Evolutionary conservation across 1,140 invertebrate genomes (phyloP).

Genomic region (Rhagoletis pomonella): DNA sequence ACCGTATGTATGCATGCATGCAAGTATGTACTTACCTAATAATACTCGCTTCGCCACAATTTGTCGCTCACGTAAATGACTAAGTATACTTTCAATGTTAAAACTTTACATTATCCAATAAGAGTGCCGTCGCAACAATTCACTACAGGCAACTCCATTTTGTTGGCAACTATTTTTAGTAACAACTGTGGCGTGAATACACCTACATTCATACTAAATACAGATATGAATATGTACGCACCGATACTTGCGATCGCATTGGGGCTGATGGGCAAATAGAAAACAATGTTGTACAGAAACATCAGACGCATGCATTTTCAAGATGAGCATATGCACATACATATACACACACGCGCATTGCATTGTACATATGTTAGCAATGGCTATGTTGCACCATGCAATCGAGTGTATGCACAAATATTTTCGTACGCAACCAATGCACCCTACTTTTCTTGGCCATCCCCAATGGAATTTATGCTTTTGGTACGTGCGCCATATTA

Average conservation of each 20-base stretch:
- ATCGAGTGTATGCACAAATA: slow-evolving; percentile 38
- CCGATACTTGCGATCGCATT: background rate
- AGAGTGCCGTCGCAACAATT: background rate
- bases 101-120: slow-evolving; percentile 33
- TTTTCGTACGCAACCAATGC: background rate
- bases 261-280: slow-evolving; percentile 19
- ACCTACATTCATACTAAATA: background rate
- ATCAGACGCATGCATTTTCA: slow-evolving; percentile 10
- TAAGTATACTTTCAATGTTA: background rate
- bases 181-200: slow-evolving; percentile 27
- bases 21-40: background rate
- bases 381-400: slow-evolving; percentile 35
- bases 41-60: slow-evolving; percentile 17
- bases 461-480: slow-evolving; percentile 52
- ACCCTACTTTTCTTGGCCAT: slow-evolving; percentile 44
- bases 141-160: slow-evolving; percentile 14
- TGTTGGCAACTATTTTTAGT: slow-evolving; percentile 52
- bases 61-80: slow-evolving; percentile 31
- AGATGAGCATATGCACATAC: background rate
- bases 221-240: background rate
- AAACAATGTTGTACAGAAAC: slow-evolving; percentile 10
- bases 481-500: slow-evolving; percentile 42
- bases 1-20: slow-evolving; percentile 18
- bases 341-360: background rate
- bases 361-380: background rate